phyloP scores from a whole-genome alignment of 2,113 vertebrate genomes.

The Lucifuga dentata region DNA sequence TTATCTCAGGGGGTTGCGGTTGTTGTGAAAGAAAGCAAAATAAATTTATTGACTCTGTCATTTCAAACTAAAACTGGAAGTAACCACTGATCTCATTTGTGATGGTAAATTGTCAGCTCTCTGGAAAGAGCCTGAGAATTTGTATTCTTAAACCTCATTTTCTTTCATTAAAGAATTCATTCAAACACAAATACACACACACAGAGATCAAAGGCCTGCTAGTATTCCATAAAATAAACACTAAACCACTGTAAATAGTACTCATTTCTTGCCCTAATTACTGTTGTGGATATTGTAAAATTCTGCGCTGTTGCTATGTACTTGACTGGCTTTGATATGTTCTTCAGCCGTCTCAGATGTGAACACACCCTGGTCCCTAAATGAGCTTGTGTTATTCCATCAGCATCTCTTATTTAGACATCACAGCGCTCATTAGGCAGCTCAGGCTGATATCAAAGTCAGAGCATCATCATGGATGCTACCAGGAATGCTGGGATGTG shows the following conservation, averaged over 20 bases:
- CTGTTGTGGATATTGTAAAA: constrained; percentile 64
- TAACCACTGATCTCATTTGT: too few relatives aligned
- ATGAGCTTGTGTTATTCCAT: constrained; percentile 62
- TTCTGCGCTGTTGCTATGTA: constrained; percentile 59
- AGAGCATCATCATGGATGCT: constrained; percentile 32
- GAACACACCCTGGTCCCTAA: constrained; percentile 65
- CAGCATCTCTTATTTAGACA: constrained; percentile 63
- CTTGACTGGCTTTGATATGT: constrained; percentile 70
- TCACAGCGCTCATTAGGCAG: constrained; percentile 67
- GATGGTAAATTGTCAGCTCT: too few relatives aligned
- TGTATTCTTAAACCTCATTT: too few relatives aligned
- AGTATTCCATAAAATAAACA: constrained; percentile 47
- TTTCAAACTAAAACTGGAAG: too few relatives aligned
- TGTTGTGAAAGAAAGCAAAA: too few relatives aligned
- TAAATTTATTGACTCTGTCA: too few relatives aligned
- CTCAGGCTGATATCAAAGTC: constrained; percentile 67
- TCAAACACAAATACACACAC: constrained; percentile 20
- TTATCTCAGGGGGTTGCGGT: too few relatives aligned
- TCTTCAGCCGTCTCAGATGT: constrained; percentile 52
- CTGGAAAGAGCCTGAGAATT: too few relatives aligned
- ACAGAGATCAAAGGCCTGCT: constrained; percentile 57
- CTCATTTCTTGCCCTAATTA: constrained; percentile 71
- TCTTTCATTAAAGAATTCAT: not conserved
- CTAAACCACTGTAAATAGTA: constrained; percentile 26
- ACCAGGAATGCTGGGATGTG: constrained; percentile 19